Base-by-base conservation (phyloP, 2,797 vertebrate genomes). In the Pseudochirops cupreus region DNA sequence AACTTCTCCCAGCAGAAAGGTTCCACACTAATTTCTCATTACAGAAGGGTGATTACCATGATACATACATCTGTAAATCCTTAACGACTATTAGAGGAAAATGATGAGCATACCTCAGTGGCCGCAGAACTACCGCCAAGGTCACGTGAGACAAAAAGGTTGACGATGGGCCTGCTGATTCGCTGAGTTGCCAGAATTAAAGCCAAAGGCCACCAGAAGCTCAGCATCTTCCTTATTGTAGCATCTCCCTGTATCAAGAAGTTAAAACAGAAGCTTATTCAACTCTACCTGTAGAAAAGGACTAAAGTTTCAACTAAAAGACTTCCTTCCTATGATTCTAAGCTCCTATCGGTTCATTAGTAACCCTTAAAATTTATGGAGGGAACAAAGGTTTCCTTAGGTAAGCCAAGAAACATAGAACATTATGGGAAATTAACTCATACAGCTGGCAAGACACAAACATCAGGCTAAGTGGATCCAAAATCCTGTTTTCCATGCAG, bases 181-280 rank as follows among this genome's bases (percentile, higher is more conserved):
- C 99, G 98, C 98, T 99, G 99, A 13, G 99, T 99, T 74, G 99
- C 99, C 98, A 99, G 97, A 98, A 99, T 99, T 95, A 99, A 99
- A 0, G 99, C 99, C 98, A 99, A 98, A 46, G 99, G 99, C 99
- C 99, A 99, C 99, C 99, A 99, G 98, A 99, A 99, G 96, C 98
- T 99, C 98, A 99, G 98, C 99, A 99, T 99, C 99, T 99, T 99
- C 96, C 98, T 99, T 98, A 99, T 98, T 1, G 99, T 99, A 93
- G 99, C 99, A 53, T 99, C 99, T 6, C 99, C 99, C 99, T 99
- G 98, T 10, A 97, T 96, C 29, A 91, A 53, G 91, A 97, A 95
- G 96, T 0, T 13, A 82, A 97, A 62, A 94, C 10, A 94, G 0
- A 95, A 82, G 5, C 0, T n/a, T 7, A 93, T 93, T 96, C n/a